Evolutionary conservation across 2,888 invertebrate species (phyloP), one percentile per base, ranked within the genome.

Genomic region (Perizoma flavofasciatum): DNA sequence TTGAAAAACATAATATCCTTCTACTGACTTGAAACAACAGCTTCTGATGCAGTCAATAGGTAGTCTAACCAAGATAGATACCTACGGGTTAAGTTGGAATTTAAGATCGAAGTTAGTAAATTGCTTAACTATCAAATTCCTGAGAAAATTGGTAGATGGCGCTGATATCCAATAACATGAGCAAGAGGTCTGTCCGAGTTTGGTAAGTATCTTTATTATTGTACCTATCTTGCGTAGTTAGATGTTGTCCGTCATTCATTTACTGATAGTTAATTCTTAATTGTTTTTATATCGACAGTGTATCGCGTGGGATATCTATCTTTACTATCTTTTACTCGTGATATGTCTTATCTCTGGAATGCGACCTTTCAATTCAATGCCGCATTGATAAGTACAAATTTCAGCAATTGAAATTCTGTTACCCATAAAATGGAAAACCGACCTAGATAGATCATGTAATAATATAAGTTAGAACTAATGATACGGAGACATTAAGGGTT

Each of bases 361-460:
- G 75, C 67, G 72, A 74, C 74, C 73, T 75, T 76, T 69, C 64
- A 72, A 66, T 76, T 69, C 64, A 72, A 66, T 74, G 66, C 58
- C 67, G 67, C 66, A 50, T 34, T 54, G 55, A 68, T 54, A 50
- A 51, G 7, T 22, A 7, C 10, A 33, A 22, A 43, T 48, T 48
- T 43, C 32, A 45, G 9, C 22, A 22, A 22, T 2, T 45, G 5
- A 49, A 41, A 10, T 45, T 11, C 6, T 37, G 7, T 7, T 37
- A 6, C 7, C 37, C 37, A 37, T 37, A 37, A 37, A 37, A 37
- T 37, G 37, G 22, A 37, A 6, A 37, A 7, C 7, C 7, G 37
- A 37, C 3, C 3, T 22, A 22, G 22, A 22, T 22, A 22, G 22
- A 22, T 1, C 22, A 22, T 22, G 22, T 22, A 2, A 22, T 22